These are phyloP conservation scores for Peromyscus melanophrys DNA, from an alignment of 2,797 vertebrate species.

Conservation along the genomic window DNA sequence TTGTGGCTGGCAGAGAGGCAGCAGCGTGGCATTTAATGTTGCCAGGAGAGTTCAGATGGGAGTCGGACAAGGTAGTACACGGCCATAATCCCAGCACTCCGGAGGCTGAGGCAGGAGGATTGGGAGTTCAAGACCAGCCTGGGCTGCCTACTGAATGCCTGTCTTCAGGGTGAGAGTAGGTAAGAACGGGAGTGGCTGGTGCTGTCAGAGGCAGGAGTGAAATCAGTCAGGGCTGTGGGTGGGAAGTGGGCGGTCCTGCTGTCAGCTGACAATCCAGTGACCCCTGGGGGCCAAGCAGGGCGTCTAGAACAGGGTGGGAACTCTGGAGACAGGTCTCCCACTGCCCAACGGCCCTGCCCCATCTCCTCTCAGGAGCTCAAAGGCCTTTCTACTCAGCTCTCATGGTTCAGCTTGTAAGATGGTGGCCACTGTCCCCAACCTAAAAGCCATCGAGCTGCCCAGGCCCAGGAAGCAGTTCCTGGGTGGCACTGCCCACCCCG, in stretches of 20 bases:
- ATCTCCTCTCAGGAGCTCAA: neutral
- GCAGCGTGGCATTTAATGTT: fast-evolving
- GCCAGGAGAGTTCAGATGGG: neutral
- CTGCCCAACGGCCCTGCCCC: too few relatives aligned
- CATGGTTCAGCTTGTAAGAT: neutral
- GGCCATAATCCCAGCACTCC: neutral
- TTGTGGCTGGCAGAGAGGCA: neutral
- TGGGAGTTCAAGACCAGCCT: neutral
- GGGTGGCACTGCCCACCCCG: neutral
- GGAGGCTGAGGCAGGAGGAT: neutral
- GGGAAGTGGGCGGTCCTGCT: neutral
- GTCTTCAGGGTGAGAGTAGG: neutral
- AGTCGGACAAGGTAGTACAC: neutral
- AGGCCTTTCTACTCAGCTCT: neutral
- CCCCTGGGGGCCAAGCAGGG: neutral
- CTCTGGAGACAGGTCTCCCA: neutral
- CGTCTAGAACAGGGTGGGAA: neutral
- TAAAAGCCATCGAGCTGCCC: neutral
- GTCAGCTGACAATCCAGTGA: neutral
- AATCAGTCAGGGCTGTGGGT: neutral
- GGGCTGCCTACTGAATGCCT: neutral
- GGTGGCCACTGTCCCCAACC: neutral
- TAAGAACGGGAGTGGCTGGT: neutral
- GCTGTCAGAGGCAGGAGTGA: neutral
- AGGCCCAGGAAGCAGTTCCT: neutral